These are phyloP conservation scores for Philaenus spumarius DNA, from an alignment of 1,140 invertebrate species.

Conservation along the genomic window DNA sequence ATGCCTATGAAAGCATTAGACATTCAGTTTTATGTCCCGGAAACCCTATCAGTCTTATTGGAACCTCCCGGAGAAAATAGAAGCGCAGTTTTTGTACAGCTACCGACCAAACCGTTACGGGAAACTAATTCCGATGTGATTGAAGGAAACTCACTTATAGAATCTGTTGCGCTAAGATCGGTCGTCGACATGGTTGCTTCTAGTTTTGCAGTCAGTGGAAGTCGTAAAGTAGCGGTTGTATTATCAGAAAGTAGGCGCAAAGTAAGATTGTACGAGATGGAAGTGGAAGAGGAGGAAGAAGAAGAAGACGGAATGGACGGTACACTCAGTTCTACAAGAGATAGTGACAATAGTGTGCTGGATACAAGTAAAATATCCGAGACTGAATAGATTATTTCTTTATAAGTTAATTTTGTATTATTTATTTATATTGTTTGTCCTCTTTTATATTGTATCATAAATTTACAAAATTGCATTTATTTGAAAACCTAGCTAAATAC, in stretches of 20 bases:
- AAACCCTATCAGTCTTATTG: constrained; percentile 67
- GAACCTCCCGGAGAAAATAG: constrained; percentile 47
- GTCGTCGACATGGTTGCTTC: constrained; percentile 68
- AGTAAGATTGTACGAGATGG: constrained; percentile 84
- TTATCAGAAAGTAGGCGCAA: constrained; percentile 70
- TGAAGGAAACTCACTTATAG: constrained; percentile 43
- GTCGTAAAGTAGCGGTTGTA: constrained; percentile 80
- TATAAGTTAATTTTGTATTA: too few species aligned
- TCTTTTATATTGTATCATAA: too few species aligned
- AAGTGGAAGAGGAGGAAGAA: constrained; percentile 83
- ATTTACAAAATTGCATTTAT: too few species aligned
- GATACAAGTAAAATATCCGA: too few species aligned
- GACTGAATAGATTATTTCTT: too few species aligned
- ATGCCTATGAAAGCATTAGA: constrained; percentile 49
- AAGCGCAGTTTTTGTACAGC: constrained; percentile 55
- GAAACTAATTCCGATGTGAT: constrained; percentile 35
- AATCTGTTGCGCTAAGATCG: constrained; percentile 41
- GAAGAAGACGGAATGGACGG: too few species aligned
- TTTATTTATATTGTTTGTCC: too few species aligned
- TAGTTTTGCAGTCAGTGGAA: constrained; percentile 76
- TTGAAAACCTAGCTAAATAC: too few species aligned
- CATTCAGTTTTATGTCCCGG: constrained; percentile 74
- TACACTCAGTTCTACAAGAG: too few species aligned
- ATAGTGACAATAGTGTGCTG: too few species aligned
- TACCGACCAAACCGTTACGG: constrained; percentile 47